A percentile compares a stretch with the other conserved stretches of the same genome.
Evolutionary conservation across 2,888 invertebrate genomes (phyloP).

Genomic region (Dinocampus coccinellae): DNA sequence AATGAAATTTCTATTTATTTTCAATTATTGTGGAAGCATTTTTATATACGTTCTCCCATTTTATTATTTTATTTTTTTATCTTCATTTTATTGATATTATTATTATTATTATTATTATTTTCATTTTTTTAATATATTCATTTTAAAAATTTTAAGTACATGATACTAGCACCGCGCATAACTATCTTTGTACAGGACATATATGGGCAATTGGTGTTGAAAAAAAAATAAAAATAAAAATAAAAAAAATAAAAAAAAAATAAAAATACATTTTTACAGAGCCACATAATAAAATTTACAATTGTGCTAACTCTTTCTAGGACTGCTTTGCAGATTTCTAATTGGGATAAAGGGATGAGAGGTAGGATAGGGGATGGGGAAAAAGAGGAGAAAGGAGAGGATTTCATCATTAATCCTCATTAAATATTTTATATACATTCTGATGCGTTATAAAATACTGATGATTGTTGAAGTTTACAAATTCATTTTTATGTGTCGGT

Average conservation of each 20-base stretch:
- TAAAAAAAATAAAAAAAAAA: neutral
- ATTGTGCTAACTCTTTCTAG: neutral
- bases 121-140: constrained; percentile 44
- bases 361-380: no score
- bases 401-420: neutral
- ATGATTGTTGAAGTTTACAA: constrained; percentile 43
- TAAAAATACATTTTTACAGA: no score
- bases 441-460: constrained; percentile 61
- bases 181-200: constrained; percentile 53
- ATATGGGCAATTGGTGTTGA: constrained; percentile 1
- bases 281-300: constrained; percentile 7
- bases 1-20: constrained; percentile 19
- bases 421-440: constrained; percentile 50
- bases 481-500: neutral
- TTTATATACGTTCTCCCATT: constrained; percentile 43
- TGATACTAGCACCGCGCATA: constrained; percentile 66
- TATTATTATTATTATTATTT: no score
- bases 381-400: no score
- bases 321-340: neutral
- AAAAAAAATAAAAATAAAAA: neutral
- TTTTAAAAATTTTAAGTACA: constrained; percentile 55
- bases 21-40: constrained; percentile 62
- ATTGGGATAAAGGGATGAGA: no score
- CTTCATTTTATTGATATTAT: no score
- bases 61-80: neutral